phyloP scores from a whole-genome alignment of 1,140 invertebrate genomes.

The Cylas formicarius region DNA sequence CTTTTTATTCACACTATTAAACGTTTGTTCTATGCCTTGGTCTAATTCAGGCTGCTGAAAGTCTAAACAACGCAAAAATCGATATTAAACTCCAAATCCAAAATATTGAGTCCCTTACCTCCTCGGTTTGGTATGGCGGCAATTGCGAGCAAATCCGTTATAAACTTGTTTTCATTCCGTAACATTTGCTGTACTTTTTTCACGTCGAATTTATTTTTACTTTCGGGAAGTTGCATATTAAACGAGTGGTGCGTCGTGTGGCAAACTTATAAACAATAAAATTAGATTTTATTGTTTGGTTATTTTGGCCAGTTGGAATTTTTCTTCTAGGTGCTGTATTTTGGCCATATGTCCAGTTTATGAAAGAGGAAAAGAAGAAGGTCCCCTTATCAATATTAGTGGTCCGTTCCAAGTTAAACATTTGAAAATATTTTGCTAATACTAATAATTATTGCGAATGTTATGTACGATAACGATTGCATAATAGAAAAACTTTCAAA shows the following conservation, averaged over 20 bases:
- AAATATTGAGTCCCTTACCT: constrained; percentile 19
- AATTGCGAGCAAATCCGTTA: constrained; percentile 42
- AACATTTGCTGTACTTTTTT: constrained; percentile 37
- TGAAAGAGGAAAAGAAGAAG: no score
- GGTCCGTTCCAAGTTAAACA: no score
- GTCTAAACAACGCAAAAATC: constrained; percentile 10
- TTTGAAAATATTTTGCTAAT: no score
- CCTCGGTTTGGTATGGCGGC: constrained; percentile 41
- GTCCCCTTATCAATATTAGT: no score
- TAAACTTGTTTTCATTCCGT: constrained; percentile 42
- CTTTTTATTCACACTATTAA: constrained; percentile 24
- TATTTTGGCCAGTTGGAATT: no score
- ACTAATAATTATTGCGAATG: no score
- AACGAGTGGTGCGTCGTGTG: no score
- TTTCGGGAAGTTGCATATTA: constrained; percentile 28
- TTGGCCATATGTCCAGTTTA: no score
- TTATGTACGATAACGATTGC: no score
- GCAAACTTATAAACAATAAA: no score
- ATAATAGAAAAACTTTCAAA: constrained; percentile 21
- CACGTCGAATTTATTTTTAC: constrained; percentile 33
- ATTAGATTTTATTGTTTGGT: no score
- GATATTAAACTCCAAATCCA: not conserved
- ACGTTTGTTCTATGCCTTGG: constrained; percentile 17
- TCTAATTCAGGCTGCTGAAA: constrained; percentile 25
- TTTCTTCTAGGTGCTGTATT: no score